Evolutionary conservation across 2,797 vertebrate species (phyloP).

Genomic region (Lacerta viridis): DNA sequence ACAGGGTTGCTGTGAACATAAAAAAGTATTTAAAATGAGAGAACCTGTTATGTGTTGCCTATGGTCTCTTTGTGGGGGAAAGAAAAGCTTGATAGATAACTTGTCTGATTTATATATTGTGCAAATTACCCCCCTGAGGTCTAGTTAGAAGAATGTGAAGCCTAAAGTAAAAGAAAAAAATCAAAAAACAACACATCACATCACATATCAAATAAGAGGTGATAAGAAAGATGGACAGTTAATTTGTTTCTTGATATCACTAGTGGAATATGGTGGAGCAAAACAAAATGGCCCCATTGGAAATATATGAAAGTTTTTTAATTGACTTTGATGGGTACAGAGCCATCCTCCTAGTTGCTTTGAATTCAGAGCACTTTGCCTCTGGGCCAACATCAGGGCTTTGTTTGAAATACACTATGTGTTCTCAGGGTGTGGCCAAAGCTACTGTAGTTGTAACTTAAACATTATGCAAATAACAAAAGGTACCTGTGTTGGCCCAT

Average conservation of each 20-base stretch:
- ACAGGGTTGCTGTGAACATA: neutral
- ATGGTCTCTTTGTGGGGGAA: neutral
- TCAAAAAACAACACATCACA: neutral
- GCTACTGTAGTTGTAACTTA: neutral
- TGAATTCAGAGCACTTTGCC: neutral
- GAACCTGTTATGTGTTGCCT: no score
- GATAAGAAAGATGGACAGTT: neutral
- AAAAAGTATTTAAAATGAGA: neutral
- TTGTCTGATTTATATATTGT: neutral
- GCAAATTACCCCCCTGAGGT: neutral
- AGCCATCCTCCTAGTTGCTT: neutral
- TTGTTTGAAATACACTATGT: neutral
- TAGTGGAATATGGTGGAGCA: neutral
- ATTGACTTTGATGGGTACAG: neutral
- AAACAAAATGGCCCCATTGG: neutral
- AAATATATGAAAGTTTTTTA: neutral
- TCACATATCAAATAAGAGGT: neutral
- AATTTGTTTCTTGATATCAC: neutral
- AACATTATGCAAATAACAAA: neutral
- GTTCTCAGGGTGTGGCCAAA: neutral
- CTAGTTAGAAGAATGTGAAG: neutral
- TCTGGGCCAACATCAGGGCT: neutral
- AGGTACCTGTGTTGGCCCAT: no score
- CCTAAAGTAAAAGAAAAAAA: neutral
- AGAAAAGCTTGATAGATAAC: neutral